A percentile compares a stretch with the other conserved stretches of the same genome.
phyloP scores from a whole-genome alignment of 2,888 invertebrate genomes.

The Tipula vernalis region DNA sequence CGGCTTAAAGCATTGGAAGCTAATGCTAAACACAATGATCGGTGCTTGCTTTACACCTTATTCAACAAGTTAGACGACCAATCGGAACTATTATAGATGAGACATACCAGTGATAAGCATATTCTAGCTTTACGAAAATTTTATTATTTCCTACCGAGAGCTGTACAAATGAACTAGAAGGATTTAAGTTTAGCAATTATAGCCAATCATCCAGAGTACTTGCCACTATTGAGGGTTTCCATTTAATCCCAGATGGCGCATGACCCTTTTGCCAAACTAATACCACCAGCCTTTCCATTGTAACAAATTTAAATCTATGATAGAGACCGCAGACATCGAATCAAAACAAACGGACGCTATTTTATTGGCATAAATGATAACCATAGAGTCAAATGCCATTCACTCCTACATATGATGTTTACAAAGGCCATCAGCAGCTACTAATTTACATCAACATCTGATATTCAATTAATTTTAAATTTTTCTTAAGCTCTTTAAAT shows the following conservation, averaged over 20 bases:
- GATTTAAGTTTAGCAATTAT: too few species aligned
- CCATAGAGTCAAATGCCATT: too few species aligned
- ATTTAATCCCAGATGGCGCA: neutral
- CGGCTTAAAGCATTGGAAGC: neutral
- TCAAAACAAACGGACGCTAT: neutral
- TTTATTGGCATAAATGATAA: too few species aligned
- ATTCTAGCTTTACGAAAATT: neutral
- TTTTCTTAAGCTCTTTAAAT: too few species aligned
- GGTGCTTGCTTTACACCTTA: neutral
- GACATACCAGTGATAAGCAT: too few species aligned
- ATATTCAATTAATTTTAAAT: too few species aligned
- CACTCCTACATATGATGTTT: too few species aligned
- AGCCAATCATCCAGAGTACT: neutral
- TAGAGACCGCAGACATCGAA: neutral
- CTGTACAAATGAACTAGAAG: too few species aligned
- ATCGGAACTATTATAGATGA: neutral
- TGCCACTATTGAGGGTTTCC: neutral
- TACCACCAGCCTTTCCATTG: neutral
- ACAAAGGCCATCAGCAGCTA: too few species aligned
- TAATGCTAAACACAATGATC: neutral
- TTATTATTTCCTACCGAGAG: neutral
- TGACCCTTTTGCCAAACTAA: neutral
- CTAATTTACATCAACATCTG: too few species aligned
- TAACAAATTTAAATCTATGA: neutral
- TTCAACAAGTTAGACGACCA: neutral